These are phyloP conservation scores for Dugesia japonica DNA, from an alignment of 2,888 invertebrate species.

Conservation along the genomic window DNA sequence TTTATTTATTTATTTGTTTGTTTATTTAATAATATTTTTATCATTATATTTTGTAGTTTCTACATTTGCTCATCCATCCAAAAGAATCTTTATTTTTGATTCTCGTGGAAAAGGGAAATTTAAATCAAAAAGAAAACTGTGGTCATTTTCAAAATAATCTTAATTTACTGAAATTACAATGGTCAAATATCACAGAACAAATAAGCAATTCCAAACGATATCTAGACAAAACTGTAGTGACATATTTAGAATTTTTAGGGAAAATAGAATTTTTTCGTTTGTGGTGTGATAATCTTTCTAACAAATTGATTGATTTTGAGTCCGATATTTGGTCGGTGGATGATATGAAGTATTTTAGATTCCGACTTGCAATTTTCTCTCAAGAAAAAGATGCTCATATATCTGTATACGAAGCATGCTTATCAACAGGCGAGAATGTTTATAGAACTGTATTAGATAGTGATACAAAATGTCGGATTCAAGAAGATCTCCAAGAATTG, in stretches of 20 bases:
- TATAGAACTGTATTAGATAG: neutral
- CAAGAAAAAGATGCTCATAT: neutral
- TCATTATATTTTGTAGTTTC: too few species aligned
- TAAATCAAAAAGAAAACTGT: neutral
- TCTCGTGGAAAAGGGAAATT: neutral
- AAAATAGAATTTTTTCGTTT: neutral
- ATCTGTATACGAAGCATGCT: neutral
- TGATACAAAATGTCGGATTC: neutral
- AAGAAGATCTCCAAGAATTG: neutral
- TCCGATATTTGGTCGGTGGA: neutral
- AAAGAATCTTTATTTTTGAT: conserved; percentile 1
- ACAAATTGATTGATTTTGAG: neutral
- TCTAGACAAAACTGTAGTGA: neutral
- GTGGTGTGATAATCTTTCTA: neutral
- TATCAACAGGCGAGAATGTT: neutral
- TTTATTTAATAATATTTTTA: too few species aligned
- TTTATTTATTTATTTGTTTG: too few species aligned
- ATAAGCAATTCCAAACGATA: neutral
- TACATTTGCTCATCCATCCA: neutral
- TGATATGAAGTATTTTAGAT: neutral
- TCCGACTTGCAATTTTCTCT: neutral
- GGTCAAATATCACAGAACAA: neutral
- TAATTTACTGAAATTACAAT: neutral
- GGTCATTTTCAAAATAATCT: neutral
- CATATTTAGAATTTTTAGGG: neutral